These are phyloP conservation scores for Drosophila lacertosa DNA, from an alignment of 1,140 invertebrate genomes.

Conservation along the genomic window DNA sequence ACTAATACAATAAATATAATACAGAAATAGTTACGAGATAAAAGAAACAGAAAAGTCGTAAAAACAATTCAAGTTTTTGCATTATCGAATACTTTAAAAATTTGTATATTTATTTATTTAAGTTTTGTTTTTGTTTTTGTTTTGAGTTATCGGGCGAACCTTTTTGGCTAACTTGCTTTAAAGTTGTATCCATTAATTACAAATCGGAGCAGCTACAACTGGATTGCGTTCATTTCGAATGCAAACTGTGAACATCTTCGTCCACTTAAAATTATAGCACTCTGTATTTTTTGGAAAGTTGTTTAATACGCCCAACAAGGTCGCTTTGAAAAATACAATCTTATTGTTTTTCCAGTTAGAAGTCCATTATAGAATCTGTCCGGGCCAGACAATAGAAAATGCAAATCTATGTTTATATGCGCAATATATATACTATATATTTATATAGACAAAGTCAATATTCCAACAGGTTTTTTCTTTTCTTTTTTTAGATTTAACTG, in stretches of 20 bases:
- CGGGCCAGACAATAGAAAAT: conserved; percentile 65
- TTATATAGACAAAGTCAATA: background rate
- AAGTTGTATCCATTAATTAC: conserved; percentile 16
- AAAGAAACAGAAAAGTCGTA: background rate
- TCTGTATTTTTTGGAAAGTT: conserved; percentile 56
- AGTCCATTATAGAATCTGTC: conserved; percentile 48
- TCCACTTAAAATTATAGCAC: conserved; percentile 4
- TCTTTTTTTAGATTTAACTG: conserved; percentile 14
- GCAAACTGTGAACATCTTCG: conserved; percentile 14
- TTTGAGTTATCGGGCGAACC: background rate
- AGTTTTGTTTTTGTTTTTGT: too few relatives aligned
- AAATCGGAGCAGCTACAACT: conserved; percentile 21
- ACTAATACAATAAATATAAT: background rate
- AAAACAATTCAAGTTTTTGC: background rate
- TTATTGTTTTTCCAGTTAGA: conserved; percentile 46
- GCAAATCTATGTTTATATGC: conserved; percentile 46
- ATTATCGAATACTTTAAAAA: background rate
- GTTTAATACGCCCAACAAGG: conserved; percentile 32
- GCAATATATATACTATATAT: background rate
- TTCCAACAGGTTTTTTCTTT: conserved; percentile 62
- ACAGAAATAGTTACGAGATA: background rate
- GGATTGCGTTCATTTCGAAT: conserved; percentile 23
- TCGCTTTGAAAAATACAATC: conserved; percentile 12
- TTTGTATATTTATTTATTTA: background rate
- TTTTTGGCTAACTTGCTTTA: conserved; percentile 14